Evolutionary conservation across 1,140 invertebrate species (phyloP), one percentile per base, ranked within the genome.

Genomic region (Eubasilissa regina): DNA sequence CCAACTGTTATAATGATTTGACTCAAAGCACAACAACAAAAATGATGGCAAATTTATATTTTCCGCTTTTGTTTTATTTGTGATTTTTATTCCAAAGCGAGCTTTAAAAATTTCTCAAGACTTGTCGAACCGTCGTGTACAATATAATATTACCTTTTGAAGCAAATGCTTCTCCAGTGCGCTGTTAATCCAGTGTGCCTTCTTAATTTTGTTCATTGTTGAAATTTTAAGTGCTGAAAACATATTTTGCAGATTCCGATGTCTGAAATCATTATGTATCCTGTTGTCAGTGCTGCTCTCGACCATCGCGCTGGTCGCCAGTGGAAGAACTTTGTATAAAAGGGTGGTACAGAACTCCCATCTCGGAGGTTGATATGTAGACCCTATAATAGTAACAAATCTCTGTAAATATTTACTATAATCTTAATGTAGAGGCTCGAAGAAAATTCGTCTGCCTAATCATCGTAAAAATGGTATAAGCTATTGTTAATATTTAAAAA

Each of bases 281-380:
- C 60, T 6, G n/a, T 11, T 19, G 8, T 60, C 66, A 9, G 77
- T 73, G 15, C 25, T 19, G 15, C 60, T 73, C 13, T 72, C 48
- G 9, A 78, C 12, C 0, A 78, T 44, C 0, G 51, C 45, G 19
- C 73, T 72, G n/a, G 73, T 68, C 7, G 77, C 77, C 13, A 78
- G 21, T 51, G 77, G 77, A 45, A 73, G 19, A 6, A 25, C 15
- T 78, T 73, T 73, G 47, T 78, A 72, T 4, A 78, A 45, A 35
- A 78, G 19, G 3, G 53, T 25, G 0, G 66, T 25, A 13, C 77
- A 78, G 47, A 78, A 78, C 17, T 60, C 44, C 77, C 77, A 78
- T 13, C 77, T 35, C 15, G 62, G 75, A 9, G 43, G 19, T 35
- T 72, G 35, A 45, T 78, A 48, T 11, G 43, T 13, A 60, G 51